phyloP scores from a whole-genome alignment of 2,888 invertebrate genomes.

The Allygus modestus region DNA sequence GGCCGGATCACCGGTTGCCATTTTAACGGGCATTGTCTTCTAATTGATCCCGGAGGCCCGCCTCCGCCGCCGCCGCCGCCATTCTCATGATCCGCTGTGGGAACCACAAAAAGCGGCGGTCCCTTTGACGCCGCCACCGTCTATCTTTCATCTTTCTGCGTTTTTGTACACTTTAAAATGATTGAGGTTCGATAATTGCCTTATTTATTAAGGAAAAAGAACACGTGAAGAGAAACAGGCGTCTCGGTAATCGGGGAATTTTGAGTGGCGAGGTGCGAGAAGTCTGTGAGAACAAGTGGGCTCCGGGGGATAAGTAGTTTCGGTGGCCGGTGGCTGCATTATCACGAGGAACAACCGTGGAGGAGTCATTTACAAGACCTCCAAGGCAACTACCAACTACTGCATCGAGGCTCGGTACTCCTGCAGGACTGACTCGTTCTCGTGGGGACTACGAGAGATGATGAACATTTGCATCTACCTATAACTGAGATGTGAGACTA shows the following conservation, averaged over 20 bases:
- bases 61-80: conserved; percentile 32
- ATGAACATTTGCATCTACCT: no score
- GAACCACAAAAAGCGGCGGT: conserved; percentile 48
- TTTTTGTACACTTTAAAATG: conserved; percentile 55
- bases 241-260: not conserved
- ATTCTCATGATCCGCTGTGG: conserved; percentile 53
- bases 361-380: no score
- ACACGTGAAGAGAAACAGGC: conserved; percentile 11
- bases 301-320: no score
- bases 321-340: no score
- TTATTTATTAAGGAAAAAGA: conserved; percentile 25
- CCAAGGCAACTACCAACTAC: no score
- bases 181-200: conserved; percentile 45
- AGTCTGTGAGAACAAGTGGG: conserved; percentile 2
- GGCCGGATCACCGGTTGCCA: conserved; percentile 39
- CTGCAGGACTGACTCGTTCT: no score
- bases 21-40: conserved; percentile 54
- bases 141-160: conserved; percentile 48
- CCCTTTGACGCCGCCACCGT: conserved; percentile 15
- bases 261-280: not conserved
- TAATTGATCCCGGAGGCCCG: conserved; percentile 32
- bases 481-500: no score
- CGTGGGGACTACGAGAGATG: no score
- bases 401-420: no score
- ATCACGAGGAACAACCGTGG: no score